A percentile compares a stretch with the other conserved stretches of the same genome.
Evolutionary conservation across 30 jellyfish, hydroid and myxozoan species (phyloP).

Genomic region (Nemopilema nomurai): DNA sequence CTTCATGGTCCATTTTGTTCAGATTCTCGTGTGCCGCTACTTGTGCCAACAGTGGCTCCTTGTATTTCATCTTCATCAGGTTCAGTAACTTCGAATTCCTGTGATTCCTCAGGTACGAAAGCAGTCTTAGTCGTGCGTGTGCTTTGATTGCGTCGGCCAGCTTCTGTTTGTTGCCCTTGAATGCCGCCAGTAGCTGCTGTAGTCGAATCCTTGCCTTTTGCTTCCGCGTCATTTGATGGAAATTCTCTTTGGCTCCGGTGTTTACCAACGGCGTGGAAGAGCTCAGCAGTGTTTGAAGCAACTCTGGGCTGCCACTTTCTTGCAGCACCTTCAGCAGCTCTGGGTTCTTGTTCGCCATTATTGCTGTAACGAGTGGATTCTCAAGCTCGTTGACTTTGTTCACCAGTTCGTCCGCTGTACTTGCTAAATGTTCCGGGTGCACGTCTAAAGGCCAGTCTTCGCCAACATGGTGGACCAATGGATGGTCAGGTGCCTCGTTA

Average conservation of each 20-base stretch:
- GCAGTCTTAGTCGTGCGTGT: constrained; percentile 39
- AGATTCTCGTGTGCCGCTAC: constrained; percentile 1
- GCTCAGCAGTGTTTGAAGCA: constrained; percentile 35
- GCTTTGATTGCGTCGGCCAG: constrained; percentile 52
- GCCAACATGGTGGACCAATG: constrained; percentile 22
- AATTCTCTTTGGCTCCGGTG: neutral
- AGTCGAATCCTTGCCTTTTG: constrained; percentile 36
- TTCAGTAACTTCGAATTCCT: constrained; percentile 35
- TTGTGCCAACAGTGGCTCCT: constrained; percentile 36
- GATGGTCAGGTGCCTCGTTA: neutral
- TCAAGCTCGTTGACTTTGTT: constrained; percentile 36
- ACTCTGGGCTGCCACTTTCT: constrained; percentile 64
- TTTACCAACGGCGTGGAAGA: constrained; percentile 2
- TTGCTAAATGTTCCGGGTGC: constrained; percentile 46
- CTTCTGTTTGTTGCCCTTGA: constrained; percentile 45
- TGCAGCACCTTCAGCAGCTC: constrained; percentile 29
- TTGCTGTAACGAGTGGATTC: constrained; percentile 40
- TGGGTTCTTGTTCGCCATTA: constrained; percentile 60
- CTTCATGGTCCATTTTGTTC: neutral
- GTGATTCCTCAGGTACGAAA: constrained; percentile 16
- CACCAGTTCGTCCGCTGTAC: constrained; percentile 44
- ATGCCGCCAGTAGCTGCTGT: constrained; percentile 44
- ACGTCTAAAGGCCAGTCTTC: constrained; percentile 50
- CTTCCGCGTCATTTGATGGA: neutral
- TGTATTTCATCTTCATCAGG: constrained; percentile 50